phyloP scores from a whole-genome alignment of 2,113 vertebrate genomes.

The Aplodontia rufa region DNA sequence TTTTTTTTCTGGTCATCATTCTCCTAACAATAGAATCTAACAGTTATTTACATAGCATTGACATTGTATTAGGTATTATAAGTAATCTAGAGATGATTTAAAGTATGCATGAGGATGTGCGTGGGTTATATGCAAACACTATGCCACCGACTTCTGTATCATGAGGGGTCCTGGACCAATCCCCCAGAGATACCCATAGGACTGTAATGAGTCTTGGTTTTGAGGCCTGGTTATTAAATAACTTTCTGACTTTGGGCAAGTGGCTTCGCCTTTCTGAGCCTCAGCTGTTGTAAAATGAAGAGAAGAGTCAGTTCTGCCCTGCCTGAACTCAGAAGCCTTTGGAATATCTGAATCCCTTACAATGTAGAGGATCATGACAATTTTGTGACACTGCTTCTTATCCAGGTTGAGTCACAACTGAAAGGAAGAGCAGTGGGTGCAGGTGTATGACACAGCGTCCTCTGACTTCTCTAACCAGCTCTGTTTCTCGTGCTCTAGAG shows the following conservation, averaged over 20 bases:
- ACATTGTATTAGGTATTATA: not conserved
- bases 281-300: not conserved
- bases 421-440: not conserved
- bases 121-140: not conserved
- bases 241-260: not conserved
- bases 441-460: not conserved
- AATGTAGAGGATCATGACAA: accelerated
- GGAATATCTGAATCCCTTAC: not conserved
- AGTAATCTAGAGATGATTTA: not conserved
- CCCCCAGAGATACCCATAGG: not conserved
- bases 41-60: not conserved
- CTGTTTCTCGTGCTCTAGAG: not conserved
- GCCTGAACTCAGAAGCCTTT: not conserved
- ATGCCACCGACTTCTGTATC: not conserved
- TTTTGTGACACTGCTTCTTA: not conserved
- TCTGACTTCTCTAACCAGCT: not conserved
- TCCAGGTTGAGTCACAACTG: not conserved
- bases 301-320: not conserved
- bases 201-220: not conserved
- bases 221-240: not conserved
- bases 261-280: not conserved
- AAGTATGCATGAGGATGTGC: not conserved
- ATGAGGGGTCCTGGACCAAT: not conserved
- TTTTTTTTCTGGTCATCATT: not conserved
- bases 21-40: not conserved